Evolutionary conservation across 1,140 invertebrate genomes (phyloP).

Genomic region (Pristionchus pacificus): DNA sequence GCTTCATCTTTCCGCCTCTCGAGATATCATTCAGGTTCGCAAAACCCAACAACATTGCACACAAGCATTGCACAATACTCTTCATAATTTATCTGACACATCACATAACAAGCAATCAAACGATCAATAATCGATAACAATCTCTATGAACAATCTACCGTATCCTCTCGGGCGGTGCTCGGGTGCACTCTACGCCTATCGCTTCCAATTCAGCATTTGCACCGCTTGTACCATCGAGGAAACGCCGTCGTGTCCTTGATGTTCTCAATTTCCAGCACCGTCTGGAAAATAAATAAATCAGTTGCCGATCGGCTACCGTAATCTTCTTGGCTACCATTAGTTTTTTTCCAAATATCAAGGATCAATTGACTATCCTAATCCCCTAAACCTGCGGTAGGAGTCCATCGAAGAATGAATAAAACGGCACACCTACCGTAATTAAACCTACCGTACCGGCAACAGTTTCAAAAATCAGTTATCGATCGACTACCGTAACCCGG

Average conservation of each 20-base stretch:
- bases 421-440: too few relatives aligned
- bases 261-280: slow-evolving; percentile 73
- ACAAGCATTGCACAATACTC: too few relatives aligned
- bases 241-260: slow-evolving; percentile 89
- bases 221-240: slow-evolving; percentile 83
- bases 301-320: too few relatives aligned
- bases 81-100: background rate
- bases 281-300: background rate
- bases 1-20: too few relatives aligned
- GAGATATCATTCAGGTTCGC: background rate
- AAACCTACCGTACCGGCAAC: too few relatives aligned
- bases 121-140: background rate
- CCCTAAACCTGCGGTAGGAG: too few relatives aligned
- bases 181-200: background rate
- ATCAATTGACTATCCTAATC: too few relatives aligned
- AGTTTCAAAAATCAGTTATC: too few relatives aligned
- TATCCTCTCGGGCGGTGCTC: too few relatives aligned
- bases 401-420: too few relatives aligned
- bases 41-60: background rate
- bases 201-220: slow-evolving; percentile 66
- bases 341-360: too few relatives aligned
- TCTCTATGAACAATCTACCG: background rate
- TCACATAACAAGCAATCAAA: background rate
- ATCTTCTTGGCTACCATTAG: too few relatives aligned
- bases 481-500: background rate